A percentile compares a stretch with the other conserved stretches of the same genome.
Evolutionary conservation across 2,797 vertebrate genomes (phyloP).

Genomic region (Bradypus variegatus): DNA sequence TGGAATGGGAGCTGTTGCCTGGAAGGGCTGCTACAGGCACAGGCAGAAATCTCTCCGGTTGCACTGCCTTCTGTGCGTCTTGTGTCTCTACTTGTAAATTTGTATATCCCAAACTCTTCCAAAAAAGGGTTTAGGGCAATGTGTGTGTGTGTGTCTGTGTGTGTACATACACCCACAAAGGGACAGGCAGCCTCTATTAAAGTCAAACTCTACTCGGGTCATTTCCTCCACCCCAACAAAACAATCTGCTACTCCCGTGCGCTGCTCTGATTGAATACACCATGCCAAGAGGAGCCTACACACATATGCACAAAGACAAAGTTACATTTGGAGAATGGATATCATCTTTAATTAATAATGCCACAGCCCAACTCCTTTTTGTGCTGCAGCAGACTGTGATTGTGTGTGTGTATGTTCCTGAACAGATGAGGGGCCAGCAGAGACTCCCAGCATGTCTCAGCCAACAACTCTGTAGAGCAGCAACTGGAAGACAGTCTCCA

Average conservation of each 20-base stretch:
- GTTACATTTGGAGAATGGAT: conserved; percentile 70
- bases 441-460: conserved; percentile 43
- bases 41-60: not conserved
- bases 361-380: conserved; percentile 56
- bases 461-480: conserved; percentile 36
- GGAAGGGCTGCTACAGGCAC: not conserved
- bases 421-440: conserved; percentile 47
- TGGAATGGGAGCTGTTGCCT: not conserved
- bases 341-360: conserved; percentile 71
- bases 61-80: not conserved
- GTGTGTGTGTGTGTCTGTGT: not conserved
- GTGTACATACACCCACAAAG: not conserved
- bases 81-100: not conserved
- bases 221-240: not conserved
- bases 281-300: not conserved
- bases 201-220: not conserved
- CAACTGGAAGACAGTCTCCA: conserved; percentile 29
- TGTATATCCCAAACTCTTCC: not conserved
- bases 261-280: not conserved
- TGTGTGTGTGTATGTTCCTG: conserved; percentile 57
- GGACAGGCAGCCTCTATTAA: not conserved
- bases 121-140: not conserved
- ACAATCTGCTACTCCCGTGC: not conserved
- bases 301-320: conserved; percentile 58
- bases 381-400: conserved; percentile 61